Base-by-base conservation (phyloP, 1,140 invertebrate genomes). In the Aricia agestis region DNA sequence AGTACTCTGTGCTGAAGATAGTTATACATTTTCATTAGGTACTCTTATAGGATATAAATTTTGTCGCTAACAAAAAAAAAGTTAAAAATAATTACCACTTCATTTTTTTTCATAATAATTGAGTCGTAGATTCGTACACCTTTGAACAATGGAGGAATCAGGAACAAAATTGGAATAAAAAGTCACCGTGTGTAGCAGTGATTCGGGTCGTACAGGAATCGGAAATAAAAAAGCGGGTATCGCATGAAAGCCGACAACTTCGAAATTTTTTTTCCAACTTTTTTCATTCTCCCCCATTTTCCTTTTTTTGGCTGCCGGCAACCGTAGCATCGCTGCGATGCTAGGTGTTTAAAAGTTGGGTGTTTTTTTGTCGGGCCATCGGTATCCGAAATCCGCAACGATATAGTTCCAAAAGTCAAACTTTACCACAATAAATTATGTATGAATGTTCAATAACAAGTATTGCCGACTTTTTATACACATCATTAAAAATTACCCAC, bases 211-310 rank as follows among this genome's bases (percentile, higher is more conserved):
- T 69, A 67, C 73, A 69, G 69, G 77, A 78, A 77, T 74, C 61
- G 52, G 73, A 72, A 69, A 72, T 74, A 77, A 79, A 76, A 80
- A 77, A 74, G 32, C 74, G 66, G 71, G 72, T 75, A 75, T 75
- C 78, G 77, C 72, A 75, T 76, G 77, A 78, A 80, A 80, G 77
- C 79, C 77, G 79, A 80, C 79, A 80, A 80, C 79, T 80, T 80
- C 73, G 71, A 73, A 80, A 72, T 72, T 72, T 69, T 78, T 78
- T 77, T 75, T 69, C 73, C 58, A 63, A 59, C 58, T 75, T 76
- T 74, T 75, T 72, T 41, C 59, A 15, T 61, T 32, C 59, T 70
- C 17, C 66, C 36, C 59, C 72, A 70, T 75, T 75, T 73, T 68
- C 68, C 73, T 75, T 80, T 77, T 75, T 70, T 69, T 76, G 72